A percentile compares a stretch with the other conserved stretches of the same genome.
Evolutionary conservation across 1,140 invertebrate species (phyloP).

Genomic region (Orchestia grillus): DNA sequence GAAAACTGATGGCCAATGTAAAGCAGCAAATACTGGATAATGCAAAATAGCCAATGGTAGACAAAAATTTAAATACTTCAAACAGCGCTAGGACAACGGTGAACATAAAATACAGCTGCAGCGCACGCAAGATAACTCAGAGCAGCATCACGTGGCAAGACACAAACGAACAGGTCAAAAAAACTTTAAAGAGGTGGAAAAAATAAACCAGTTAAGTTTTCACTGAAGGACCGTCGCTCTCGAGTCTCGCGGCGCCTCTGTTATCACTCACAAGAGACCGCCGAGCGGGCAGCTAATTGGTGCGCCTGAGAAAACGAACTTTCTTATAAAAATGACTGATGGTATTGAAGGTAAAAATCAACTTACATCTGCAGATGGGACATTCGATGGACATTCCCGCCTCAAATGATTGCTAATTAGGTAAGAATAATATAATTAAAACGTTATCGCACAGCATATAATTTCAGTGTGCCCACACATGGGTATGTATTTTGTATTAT

Average conservation of each 20-base stretch:
- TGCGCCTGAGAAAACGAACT: neutral
- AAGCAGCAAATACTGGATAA: too few relatives aligned
- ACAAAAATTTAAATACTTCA: neutral
- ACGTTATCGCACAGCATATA: neutral
- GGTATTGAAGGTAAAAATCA: neutral
- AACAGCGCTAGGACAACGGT: neutral
- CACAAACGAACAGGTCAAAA: too few relatives aligned
- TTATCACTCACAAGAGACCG: neutral
- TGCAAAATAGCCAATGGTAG: too few relatives aligned
- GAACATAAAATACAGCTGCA: neutral
- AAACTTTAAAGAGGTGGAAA: neutral
- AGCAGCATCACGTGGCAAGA: neutral
- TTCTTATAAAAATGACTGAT: neutral
- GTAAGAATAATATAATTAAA: neutral
- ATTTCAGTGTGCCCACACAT: neutral
- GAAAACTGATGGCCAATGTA: too few relatives aligned
- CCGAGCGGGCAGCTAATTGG: neutral
- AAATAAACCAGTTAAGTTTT: slow-evolving; percentile 32
- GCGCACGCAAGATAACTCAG: neutral
- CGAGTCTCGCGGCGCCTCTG: neutral
- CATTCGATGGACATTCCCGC: neutral
- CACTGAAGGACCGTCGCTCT: neutral
- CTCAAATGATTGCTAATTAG: neutral
- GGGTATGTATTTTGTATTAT: neutral
- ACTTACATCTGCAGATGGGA: neutral